phyloP scores from a whole-genome alignment of 2,113 vertebrate genomes.

The Aix galericulata region DNA sequence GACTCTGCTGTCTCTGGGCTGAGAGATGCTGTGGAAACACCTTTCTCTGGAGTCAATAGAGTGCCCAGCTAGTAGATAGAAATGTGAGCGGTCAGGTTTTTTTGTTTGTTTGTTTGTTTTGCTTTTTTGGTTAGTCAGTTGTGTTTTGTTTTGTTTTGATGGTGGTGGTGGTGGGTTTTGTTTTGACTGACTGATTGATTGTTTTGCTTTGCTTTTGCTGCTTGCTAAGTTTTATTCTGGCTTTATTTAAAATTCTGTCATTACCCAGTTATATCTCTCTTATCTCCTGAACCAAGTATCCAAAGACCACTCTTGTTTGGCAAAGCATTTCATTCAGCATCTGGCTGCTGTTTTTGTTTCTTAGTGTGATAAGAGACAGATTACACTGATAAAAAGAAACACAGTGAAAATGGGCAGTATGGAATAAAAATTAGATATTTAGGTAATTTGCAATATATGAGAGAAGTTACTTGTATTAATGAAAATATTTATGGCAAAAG shows the following conservation, averaged over 20 bases:
- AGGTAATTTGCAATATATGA: neutral
- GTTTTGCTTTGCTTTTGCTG: neutral
- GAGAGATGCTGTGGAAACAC: neutral
- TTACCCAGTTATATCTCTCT: neutral
- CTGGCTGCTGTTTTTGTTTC: neutral
- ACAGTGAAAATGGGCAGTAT: neutral
- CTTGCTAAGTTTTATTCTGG: neutral
- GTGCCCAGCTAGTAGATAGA: neutral
- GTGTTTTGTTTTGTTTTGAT: neutral
- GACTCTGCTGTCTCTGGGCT: neutral
- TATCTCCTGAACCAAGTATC: neutral
- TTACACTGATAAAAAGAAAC: neutral
- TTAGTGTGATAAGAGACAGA: neutral
- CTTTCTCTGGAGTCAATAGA: neutral
- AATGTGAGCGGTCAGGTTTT: neutral
- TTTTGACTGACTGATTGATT: neutral
- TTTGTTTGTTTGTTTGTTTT: neutral
- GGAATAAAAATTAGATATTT: no score
- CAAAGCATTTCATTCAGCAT: neutral
- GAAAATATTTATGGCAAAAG: neutral
- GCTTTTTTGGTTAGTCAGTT: neutral
- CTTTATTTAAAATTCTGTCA: neutral
- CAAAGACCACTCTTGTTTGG: neutral
- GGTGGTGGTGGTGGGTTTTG: no score
- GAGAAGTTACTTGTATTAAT: neutral